Percentiles rank a stretch among this genome's conserved stretches.
These are phyloP conservation scores for Drosophila ezoana DNA, from an alignment of 2,888 invertebrate species.

Conservation along the genomic window DNA sequence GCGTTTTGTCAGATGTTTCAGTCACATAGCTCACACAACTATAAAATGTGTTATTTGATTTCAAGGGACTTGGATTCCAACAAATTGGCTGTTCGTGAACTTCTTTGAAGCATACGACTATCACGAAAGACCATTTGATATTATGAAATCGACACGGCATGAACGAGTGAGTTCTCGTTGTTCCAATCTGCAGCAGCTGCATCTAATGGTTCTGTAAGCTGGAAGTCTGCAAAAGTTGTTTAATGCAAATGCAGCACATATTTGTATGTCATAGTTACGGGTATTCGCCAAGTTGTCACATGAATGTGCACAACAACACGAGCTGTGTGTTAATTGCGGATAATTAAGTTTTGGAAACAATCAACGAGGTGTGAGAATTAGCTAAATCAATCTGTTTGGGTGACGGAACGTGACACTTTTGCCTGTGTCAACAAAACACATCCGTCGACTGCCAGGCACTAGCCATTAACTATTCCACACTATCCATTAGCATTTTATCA, in stretches of 20 bases:
- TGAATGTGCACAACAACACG: conserved; percentile 9
- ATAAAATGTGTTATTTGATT: too few relatives aligned
- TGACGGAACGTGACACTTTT: conserved; percentile 52
- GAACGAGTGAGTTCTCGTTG: conserved; percentile 13
- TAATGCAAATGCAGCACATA: conserved; percentile 44
- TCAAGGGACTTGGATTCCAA: too few relatives aligned
- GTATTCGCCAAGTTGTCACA: conserved; percentile 14
- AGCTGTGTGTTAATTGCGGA: conserved; percentile 40
- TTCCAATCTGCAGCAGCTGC: conserved; percentile 17
- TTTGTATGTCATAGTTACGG: conserved; percentile 7
- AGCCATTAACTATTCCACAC: conserved; percentile 23
- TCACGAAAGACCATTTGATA: conserved; percentile 18
- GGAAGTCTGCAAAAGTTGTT: conserved; percentile 11
- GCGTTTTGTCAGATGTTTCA: too few relatives aligned
- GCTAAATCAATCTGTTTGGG: conserved; percentile 32
- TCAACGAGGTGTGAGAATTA: conserved; percentile 52
- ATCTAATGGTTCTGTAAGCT: conserved; percentile 2
- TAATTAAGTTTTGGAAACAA: conserved; percentile 42
- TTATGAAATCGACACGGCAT: conserved; percentile 9
- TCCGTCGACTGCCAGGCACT: conserved; percentile 20
- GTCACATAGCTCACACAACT: too few relatives aligned
- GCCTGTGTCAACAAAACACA: conserved; percentile 45
- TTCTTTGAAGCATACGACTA: neutral
- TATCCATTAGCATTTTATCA: conserved; percentile 67
- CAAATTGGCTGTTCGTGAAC: neutral